phyloP scores from a whole-genome alignment of 2,113 vertebrate genomes.

The Nyctereutes procyonoides region DNA sequence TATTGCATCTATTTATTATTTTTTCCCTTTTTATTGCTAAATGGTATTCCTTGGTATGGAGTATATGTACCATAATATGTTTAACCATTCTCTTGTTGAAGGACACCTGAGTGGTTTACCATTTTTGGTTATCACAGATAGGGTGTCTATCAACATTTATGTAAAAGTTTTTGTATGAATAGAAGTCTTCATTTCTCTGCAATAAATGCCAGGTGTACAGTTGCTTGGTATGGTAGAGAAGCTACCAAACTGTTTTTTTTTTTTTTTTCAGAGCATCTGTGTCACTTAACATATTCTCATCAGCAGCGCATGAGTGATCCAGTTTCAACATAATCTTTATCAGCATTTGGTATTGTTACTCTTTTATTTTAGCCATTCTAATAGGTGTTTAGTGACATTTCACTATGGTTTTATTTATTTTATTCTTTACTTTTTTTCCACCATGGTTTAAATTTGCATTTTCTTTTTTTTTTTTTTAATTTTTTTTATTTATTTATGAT shows the following conservation, averaged over 20 bases:
- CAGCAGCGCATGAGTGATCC: not conserved
- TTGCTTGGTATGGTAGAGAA: not conserved
- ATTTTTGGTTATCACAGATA: not conserved
- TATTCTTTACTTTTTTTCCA: no score
- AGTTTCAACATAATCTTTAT: not conserved
- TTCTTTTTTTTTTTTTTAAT: no score
- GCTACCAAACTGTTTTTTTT: not conserved
- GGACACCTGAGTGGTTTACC: not conserved
- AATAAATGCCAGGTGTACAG: not conserved
- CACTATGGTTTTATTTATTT: not conserved
- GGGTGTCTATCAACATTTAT: not conserved
- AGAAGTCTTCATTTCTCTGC: not conserved
- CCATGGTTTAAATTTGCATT: not conserved
- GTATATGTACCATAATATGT: not conserved
- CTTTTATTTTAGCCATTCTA: not conserved
- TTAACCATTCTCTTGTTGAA: not conserved
- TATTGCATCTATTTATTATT: not conserved
- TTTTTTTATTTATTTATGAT: no score
- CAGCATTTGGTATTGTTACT: not conserved
- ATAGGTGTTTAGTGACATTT: not conserved
- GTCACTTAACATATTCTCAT: not conserved
- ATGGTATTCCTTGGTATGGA: not conserved
- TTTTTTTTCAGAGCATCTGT: not conserved
- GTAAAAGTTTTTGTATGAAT: not conserved
- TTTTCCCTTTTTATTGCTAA: conserved; percentile 5